A percentile compares a stretch with the other conserved stretches of the same genome.
Conservation (phyloP, 2,113 vertebrate species). For the Zingel zingel region DNA sequence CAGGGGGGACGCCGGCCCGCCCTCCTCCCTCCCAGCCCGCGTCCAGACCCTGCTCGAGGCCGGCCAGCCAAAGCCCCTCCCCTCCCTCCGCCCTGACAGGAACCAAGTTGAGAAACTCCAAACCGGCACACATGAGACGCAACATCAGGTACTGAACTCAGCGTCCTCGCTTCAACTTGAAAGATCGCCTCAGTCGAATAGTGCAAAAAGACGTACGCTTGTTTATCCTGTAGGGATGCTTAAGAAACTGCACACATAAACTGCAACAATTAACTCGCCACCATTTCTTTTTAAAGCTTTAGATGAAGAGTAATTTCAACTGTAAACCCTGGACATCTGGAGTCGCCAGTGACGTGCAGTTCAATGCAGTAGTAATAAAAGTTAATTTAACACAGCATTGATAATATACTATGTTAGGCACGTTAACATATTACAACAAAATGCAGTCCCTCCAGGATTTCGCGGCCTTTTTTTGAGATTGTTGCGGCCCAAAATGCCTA, state of each 20-base stretch:
- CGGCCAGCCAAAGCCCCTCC: constrained; percentile 87
- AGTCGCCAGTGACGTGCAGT: not conserved
- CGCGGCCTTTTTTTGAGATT: too few relatives aligned
- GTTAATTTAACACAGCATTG: not conserved
- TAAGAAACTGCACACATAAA: not conserved
- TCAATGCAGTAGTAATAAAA: not conserved
- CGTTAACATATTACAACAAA: not conserved
- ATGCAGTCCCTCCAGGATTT: too few relatives aligned
- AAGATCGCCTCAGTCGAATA: not conserved
- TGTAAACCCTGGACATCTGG: not conserved
- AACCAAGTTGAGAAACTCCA: constrained; percentile 91
- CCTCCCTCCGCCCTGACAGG: constrained; percentile 83
- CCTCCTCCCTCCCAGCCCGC: constrained; percentile 66
- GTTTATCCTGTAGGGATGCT: not conserved
- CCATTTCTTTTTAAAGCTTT: not conserved
- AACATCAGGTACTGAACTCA: constrained; percentile 92
- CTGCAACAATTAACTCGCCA: not conserved
- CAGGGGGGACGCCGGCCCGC: constrained; percentile 85
- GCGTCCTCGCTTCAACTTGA: not conserved
- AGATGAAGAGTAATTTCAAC: not conserved
- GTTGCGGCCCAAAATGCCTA: too few relatives aligned
- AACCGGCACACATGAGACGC: constrained; percentile 93
- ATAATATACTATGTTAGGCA: not conserved
- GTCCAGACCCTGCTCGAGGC: constrained; percentile 81
- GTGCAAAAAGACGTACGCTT: not conserved